phyloP scores from a whole-genome alignment of 2,888 invertebrate species.

The Dexiosoma caninum region DNA sequence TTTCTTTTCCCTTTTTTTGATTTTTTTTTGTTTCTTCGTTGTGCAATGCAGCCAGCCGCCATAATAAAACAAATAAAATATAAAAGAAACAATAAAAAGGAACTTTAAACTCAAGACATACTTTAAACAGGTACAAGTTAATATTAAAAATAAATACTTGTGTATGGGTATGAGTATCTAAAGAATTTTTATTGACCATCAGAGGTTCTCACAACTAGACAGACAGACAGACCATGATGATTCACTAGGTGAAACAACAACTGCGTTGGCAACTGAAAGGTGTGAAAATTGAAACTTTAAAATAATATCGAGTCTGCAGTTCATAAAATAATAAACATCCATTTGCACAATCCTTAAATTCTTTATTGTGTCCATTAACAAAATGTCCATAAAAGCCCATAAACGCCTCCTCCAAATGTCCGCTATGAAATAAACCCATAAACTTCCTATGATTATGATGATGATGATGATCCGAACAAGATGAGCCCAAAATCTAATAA shows the following conservation, averaged over 20 bases:
- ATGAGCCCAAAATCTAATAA: slow-evolving; percentile 2
- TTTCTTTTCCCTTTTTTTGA: neutral
- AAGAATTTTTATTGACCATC: slow-evolving; percentile 51
- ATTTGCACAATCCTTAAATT: slow-evolving; percentile 48
- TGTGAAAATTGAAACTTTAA: slow-evolving; percentile 61
- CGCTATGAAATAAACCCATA: slow-evolving; percentile 40
- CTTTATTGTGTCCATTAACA: slow-evolving; percentile 50
- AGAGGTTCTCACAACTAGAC: neutral
- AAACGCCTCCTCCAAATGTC: slow-evolving; percentile 54
- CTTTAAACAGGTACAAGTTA: slow-evolving; percentile 37
- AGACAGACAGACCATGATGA: slow-evolving; percentile 20
- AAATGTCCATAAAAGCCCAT: slow-evolving; percentile 40
- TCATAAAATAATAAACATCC: slow-evolving; percentile 58
- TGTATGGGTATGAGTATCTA: neutral
- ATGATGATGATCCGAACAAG: neutral
- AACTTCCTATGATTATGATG: slow-evolving; percentile 55
- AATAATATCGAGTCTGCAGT: slow-evolving; percentile 24
- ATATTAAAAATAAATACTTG: slow-evolving; percentile 15
- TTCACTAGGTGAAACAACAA: slow-evolving; percentile 31
- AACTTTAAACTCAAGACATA: slow-evolving; percentile 7
- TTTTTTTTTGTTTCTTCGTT: no score
- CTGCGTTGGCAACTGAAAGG: slow-evolving; percentile 25
- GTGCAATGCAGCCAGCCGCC: neutral
- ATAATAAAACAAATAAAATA: slow-evolving; percentile 43
- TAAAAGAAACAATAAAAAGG: neutral